Evolutionary conservation across 2,797 vertebrate species (phyloP), one percentile per base, ranked within the genome.

Genomic region (Dendrocincla fuliginosa): DNA sequence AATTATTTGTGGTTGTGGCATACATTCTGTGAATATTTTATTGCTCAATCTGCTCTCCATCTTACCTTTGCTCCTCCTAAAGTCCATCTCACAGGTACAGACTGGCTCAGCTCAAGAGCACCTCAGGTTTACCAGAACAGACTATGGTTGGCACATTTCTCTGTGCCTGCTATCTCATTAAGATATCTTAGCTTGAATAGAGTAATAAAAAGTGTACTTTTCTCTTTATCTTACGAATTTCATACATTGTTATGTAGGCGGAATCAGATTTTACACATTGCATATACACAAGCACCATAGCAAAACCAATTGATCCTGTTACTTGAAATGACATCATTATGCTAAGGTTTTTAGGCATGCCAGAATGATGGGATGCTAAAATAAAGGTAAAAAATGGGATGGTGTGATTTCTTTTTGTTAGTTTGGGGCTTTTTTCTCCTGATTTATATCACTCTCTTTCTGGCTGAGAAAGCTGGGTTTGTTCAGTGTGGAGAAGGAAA

Each of bases 21-120:
- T 94, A 96, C 92, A 93, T 95, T 95, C 85, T 87, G 87, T 93
- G 95, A 96, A 95, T 95, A 97, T 92, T 95, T 96, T 94, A 95
- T 94, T 92, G 85, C 89, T 90, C 93, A 86, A 42, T 77, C 94
- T 93, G 94, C 84, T 95, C 91, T 78, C 67, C 52, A 32, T 56
- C 84, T 94, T 96, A 83, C 87, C 82, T 87, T 57, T 89, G 67
- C 70, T 76, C 46, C 57, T 65, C 39, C 84, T 86, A 86, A 91
- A 85, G 67, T 84, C 83, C 69, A 44, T 73, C 57, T 93, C 41
- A 30, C 69, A 41, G 57, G 41, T 37, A 59, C n/a, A 90, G 33
- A 46, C 49, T n/a, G 27, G 47, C 37, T 70, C n/a, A 60, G 56
- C 35, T 78, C 70, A 76, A 84, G 35, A 87, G 80, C 70, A 52